Base-by-base conservation (phyloP, 2,888 invertebrate genomes). In the Dryadula phaetusa region DNA sequence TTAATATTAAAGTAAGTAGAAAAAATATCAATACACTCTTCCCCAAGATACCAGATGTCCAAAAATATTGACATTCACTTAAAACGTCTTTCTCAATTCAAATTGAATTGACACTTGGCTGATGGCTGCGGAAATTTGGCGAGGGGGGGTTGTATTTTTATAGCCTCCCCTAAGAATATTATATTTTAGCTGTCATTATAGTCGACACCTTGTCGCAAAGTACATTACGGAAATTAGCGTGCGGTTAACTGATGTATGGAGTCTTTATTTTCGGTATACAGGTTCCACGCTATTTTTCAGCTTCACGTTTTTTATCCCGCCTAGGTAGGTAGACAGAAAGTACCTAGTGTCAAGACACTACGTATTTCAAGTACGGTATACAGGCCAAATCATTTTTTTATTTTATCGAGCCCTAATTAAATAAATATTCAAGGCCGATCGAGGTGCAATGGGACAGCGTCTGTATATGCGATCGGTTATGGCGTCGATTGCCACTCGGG, bases 1-100 rank as follows among this genome's bases (percentile, higher is more conserved):
- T 32, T 32, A 47, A 25, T n/a, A 25, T 0, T 2, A 28, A 28
- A 49, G 28, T 49, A n/a, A n/a, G 16, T 49, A 25, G 3, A 49
- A 49, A 25, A 49, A 49, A 22, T 49, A 28, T 22, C 25, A 16
- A 52, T 4, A 52, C 28, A 16, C 10, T 28, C 8, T 28, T n/a
- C 56, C 20, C n/a, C 22, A n/a, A 40, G 25, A 56, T 16, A n/a
- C 10, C 22, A 40, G 7, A 22, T 37, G 40, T 37, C n/a, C 22
- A 40, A n/a, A 56, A 40, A 22, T n/a, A 8, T 22, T 40, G 56
- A 56, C 40, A 56, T 40, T 37, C 56, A 56, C 40, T 56, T 56
- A 56, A n/a, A 37, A 37, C 5, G 56, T 40, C 40, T 40, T 7
- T 10, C n/a, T 20, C 22, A 25, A 56, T 56, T 22, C 22, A 40